Conservation (phyloP, 2,888 invertebrate species). For the Steinernema hermaphroditum region DNA sequence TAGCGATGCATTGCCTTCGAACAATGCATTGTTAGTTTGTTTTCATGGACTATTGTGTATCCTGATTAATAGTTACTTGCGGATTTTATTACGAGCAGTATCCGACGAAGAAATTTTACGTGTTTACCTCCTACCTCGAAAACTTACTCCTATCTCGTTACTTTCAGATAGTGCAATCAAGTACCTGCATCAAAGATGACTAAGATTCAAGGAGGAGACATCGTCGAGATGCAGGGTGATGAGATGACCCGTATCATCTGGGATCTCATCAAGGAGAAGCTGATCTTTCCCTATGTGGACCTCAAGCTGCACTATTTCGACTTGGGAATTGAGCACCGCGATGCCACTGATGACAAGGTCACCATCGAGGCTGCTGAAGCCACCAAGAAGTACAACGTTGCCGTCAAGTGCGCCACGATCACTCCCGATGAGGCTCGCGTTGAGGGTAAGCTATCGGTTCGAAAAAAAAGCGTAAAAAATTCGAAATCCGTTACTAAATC, state of each 20-base stretch:
- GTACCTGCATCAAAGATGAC: slow-evolving; percentile 34
- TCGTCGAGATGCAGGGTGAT: slow-evolving; percentile 71
- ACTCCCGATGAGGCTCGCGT: slow-evolving; percentile 77
- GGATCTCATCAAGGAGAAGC: slow-evolving; percentile 94
- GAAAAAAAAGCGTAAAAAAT: too few species aligned
- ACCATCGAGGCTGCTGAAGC: slow-evolving; percentile 96
- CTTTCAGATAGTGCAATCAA: slow-evolving; percentile 17
- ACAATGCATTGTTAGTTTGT: too few species aligned
- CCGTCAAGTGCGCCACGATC: slow-evolving; percentile 96
- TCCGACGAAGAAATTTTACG: too few species aligned
- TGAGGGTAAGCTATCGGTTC: slow-evolving; percentile 72
- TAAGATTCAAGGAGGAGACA: slow-evolving; percentile 65
- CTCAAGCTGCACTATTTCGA: slow-evolving; percentile 91
- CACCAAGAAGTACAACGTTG: slow-evolving; percentile 93
- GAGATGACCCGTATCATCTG: slow-evolving; percentile 80
- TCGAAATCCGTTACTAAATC: too few species aligned
- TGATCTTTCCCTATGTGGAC: slow-evolving; percentile 92
- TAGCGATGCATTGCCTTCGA: too few species aligned
- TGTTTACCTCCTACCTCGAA: too few species aligned
- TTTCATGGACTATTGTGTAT: too few species aligned
- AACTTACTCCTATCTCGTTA: too few species aligned
- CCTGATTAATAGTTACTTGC: too few species aligned
- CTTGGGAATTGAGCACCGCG: slow-evolving; percentile 90
- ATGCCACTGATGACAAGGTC: slow-evolving; percentile 89
- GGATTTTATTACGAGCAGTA: too few species aligned